Conservation (phyloP, 2,113 vertebrate genomes). For the Syrmaticus mikado region DNA sequence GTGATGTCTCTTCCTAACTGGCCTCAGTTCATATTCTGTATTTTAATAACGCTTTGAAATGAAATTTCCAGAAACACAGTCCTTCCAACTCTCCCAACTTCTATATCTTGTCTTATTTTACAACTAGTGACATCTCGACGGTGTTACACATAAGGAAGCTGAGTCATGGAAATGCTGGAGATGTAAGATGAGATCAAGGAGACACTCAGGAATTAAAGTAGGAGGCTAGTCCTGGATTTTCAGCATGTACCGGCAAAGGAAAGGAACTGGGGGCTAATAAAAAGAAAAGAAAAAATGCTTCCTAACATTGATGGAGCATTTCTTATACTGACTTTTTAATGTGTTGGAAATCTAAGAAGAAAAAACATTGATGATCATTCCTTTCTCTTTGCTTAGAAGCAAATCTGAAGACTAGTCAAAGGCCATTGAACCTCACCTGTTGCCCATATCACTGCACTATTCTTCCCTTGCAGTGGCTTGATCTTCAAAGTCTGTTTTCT, state of each 20-base stretch:
- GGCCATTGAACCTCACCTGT: not conserved
- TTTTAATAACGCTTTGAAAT: not conserved
- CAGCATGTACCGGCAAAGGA: not conserved
- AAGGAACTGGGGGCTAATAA: not conserved
- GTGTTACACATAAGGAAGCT: not conserved
- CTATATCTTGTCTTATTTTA: not conserved
- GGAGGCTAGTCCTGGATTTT: not conserved
- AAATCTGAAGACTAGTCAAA: not conserved
- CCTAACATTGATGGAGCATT: not conserved
- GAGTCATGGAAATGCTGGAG: not conserved
- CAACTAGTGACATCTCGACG: not conserved
- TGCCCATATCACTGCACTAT: not conserved
- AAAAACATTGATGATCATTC: not conserved
- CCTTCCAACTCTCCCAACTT: not conserved
- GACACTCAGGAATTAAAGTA: not conserved
- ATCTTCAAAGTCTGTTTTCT: not conserved
- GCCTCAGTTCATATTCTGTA: not conserved
- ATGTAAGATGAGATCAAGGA: not conserved
- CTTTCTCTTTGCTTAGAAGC: not conserved
- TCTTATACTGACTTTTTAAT: not conserved
- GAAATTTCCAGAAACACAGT: not conserved
- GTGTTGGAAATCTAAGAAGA: not conserved
- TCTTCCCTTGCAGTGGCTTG: not conserved
- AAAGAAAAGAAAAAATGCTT: not conserved
- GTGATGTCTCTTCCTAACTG: not conserved